Evolutionary conservation across 2,888 invertebrate species (phyloP), one percentile per base, ranked within the genome.

Genomic region (Sicus ferrugineus): DNA sequence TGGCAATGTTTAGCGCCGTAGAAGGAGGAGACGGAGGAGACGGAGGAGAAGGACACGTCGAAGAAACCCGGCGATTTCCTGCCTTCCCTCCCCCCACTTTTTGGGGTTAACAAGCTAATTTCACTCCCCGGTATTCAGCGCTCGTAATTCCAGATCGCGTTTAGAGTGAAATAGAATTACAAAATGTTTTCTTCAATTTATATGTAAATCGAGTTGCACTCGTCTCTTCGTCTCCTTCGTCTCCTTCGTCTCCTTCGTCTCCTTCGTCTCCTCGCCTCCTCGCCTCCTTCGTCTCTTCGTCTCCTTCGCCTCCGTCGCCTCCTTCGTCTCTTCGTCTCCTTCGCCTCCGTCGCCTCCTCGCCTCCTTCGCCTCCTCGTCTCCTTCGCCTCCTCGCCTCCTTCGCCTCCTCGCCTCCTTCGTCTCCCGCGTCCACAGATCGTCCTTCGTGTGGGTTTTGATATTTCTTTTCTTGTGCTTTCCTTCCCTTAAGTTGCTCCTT

Each of bases 181-280:
- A 14, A 61, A 42, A 42, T 42, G 26, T 61, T 61, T 61, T 26
- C 31, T 31, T 50, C 64, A 64, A 64, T 64, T 50, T 64, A 64
- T 64, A 64, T 64, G 64, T 50, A 64, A 64, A 64, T 64, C 50
- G 30, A 38, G 2, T n/a, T 16, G 11, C 31, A 19, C 34, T 21
- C 34, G 19, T 14, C 3, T 14, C 16, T 61, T 42, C 28, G 23
- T 61, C 42, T 6, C 26, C 61, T 42, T 61, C 23, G 23, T 42
- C 7, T 1, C 42, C 0, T 9, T 42, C 42, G 14, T 42, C 42
- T 0, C 7, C n/a, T 42, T 42, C 16, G 6, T 38, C 7, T 6
- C 11, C 11, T 9, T 38, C 11, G 38, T 38, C 11, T 38, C 11
- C 7, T 9, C 6, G 11, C 11, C 11, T 38, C 6, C 11, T 38